Conservation (phyloP, 2,113 vertebrate species). For the Camelus bactrianus region DNA sequence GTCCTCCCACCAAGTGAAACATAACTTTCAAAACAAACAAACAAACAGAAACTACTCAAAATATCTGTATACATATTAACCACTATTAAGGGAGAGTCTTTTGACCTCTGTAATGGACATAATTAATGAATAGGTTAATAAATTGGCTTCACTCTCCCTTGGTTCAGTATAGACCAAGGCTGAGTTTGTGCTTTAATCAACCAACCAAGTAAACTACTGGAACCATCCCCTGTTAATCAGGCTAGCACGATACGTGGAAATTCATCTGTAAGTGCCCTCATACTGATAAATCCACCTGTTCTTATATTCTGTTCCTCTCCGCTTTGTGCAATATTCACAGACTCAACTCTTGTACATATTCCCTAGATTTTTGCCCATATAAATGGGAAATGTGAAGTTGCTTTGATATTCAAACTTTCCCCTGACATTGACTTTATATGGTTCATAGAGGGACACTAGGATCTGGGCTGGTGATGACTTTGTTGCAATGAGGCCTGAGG, state of each 20-base stretch:
- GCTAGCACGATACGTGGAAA: not conserved
- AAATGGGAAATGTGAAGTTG: not conserved
- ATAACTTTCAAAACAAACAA: no score
- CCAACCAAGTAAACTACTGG: not conserved
- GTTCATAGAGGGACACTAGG: not conserved
- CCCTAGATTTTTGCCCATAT: not conserved
- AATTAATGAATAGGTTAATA: constrained; percentile 11
- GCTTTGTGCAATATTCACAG: not conserved
- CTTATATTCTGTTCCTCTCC: not conserved
- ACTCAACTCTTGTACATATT: not conserved
- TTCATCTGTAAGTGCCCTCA: not conserved
- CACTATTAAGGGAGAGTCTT: not conserved
- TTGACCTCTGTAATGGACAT: not conserved
- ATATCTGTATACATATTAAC: no score
- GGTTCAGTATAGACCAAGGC: not conserved
- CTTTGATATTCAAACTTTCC: not conserved
- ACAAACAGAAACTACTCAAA: no score
- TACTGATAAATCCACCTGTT: not conserved
- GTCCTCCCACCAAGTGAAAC: no score
- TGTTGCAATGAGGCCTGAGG: not conserved
- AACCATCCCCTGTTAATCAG: not conserved
- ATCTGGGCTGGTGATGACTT: not conserved
- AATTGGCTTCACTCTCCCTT: not conserved
- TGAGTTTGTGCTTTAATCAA: constrained; percentile 38
- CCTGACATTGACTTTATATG: not conserved